Conservation (phyloP, 2,113 vertebrate species). For the Hippocampus zosterae region DNA sequence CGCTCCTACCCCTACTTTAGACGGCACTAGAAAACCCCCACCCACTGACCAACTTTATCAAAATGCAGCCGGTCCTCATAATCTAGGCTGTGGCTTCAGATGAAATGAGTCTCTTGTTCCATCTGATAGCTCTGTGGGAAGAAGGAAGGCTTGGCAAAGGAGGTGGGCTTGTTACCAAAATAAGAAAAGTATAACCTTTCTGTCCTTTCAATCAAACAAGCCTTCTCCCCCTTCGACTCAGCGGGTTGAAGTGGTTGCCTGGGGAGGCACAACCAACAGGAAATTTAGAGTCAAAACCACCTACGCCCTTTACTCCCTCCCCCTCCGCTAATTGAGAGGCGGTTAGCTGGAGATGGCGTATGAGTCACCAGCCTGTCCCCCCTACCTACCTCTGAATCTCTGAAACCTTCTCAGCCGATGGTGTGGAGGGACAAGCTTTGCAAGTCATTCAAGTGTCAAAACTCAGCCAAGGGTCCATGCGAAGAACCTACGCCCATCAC, state of each 20-base stretch:
- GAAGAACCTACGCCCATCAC: background rate
- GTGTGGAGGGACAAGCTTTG: slow-evolving; percentile 35
- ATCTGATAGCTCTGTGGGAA: slow-evolving; percentile 18
- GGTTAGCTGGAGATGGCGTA: slow-evolving; percentile 40
- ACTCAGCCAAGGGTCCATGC: background rate
- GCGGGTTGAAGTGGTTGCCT: slow-evolving; percentile 12
- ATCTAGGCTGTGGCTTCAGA: slow-evolving; percentile 44
- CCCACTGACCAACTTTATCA: slow-evolving; percentile 24
- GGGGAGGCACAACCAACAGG: slow-evolving; percentile 16
- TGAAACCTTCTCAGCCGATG: slow-evolving; percentile 27
- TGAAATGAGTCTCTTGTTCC: slow-evolving; percentile 44
- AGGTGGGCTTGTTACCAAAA: slow-evolving; percentile 17
- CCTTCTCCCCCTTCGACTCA: slow-evolving; percentile 2
- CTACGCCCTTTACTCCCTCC: slow-evolving; percentile 21
- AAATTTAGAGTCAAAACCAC: slow-evolving; percentile 35
- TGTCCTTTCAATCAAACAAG: background rate
- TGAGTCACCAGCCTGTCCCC: slow-evolving; percentile 56
- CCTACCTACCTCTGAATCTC: slow-evolving; percentile 31
- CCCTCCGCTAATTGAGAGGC: slow-evolving; percentile 30
- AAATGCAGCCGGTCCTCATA: slow-evolving; percentile 26
- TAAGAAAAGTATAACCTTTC: slow-evolving; percentile 38
- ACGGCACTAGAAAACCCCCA: background rate
- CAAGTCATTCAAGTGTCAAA: too few species aligned
- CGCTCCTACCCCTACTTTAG: background rate
- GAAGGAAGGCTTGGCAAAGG: background rate